Base-by-base conservation (phyloP, 2,888 invertebrate genomes). In the Lomographa bimaculata region DNA sequence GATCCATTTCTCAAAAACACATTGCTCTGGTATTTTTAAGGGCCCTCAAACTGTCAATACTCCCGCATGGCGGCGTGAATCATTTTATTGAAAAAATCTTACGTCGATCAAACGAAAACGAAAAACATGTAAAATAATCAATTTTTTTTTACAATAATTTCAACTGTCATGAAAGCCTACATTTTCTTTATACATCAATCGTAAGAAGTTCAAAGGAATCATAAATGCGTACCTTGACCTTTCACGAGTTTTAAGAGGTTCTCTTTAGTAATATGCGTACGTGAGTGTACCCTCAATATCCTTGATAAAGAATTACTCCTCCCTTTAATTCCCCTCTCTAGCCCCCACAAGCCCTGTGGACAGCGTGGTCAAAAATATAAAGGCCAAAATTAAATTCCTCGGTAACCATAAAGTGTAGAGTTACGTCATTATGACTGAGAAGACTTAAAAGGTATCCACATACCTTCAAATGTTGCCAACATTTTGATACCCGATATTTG, bases 381-480 rank as follows among this genome's bases (percentile, higher is more conserved):
- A 79, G 72, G 75, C 61, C 70, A 65, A 85, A 85, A 84, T 84
- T 76, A 85, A 85, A 86, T 85, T 83, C 83, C 75, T 60, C 54
- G 57, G 64, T 60, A 64, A 67, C 73, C 76, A 76, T 83, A 85
- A 81, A 80, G 76, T 86, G 81, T 86, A 74, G 79, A 74, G 77
- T 86, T 84, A 84, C 87, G 76, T 85, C 81, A 85, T 86, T 84
- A 85, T 35, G 35, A 27, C 21, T 24, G 24, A 37, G 29, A 39
- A 30, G 12, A 14, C n/a, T n/a, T n/a, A n/a, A n/a, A n/a, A n/a
- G n/a, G n/a, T n/a, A n/a, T n/a, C n/a, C n/a, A n/a, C n/a, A n/a
- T n/a, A n/a, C n/a, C n/a, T n/a, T n/a, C 38, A 49, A 49, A 44
- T 25, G 37, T 35, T 34, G 36, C 26, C 37, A 28, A 19, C 34